A percentile compares a stretch with the other conserved stretches of the same genome.
phyloP scores from a whole-genome alignment of 2,888 invertebrate genomes.

The Fragum whitleyi region DNA sequence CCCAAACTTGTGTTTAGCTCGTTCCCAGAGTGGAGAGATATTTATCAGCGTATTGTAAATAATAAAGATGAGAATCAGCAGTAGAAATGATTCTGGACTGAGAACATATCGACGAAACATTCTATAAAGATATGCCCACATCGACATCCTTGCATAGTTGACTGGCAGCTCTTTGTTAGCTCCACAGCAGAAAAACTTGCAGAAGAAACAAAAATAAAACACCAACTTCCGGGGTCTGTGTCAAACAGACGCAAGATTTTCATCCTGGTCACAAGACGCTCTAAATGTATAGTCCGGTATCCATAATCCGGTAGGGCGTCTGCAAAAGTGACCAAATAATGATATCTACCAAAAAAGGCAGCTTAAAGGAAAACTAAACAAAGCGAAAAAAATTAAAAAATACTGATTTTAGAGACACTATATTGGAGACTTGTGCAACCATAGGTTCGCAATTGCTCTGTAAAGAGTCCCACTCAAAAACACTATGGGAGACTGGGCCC shows the following conservation, averaged over 20 bases:
- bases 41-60: slow-evolving; percentile 75
- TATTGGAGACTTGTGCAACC: no score
- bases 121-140: slow-evolving; percentile 43
- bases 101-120: slow-evolving; percentile 71
- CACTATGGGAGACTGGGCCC: no score
- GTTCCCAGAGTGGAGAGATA: slow-evolving; percentile 72
- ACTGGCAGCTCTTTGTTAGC: neutral
- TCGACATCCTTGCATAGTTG: neutral
- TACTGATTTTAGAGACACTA: no score
- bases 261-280: neutral
- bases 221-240: slow-evolving; percentile 24
- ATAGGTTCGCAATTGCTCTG: no score
- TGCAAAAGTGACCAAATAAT: neutral
- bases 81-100: slow-evolving; percentile 75
- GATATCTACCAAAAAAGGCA: no score
- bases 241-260: neutral
- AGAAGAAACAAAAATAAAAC: slow-evolving; percentile 9
- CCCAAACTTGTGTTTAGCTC: slow-evolving; percentile 50
- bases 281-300: neutral
- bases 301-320: neutral
- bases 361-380: no score
- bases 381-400: no score
- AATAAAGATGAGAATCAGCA: slow-evolving; percentile 68
- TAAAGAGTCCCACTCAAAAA: no score
- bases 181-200: neutral